A percentile compares a stretch with the other conserved stretches of the same genome.
phyloP scores from a whole-genome alignment of 2,113 vertebrate genomes.

The Sylvicapra grimmia region DNA sequence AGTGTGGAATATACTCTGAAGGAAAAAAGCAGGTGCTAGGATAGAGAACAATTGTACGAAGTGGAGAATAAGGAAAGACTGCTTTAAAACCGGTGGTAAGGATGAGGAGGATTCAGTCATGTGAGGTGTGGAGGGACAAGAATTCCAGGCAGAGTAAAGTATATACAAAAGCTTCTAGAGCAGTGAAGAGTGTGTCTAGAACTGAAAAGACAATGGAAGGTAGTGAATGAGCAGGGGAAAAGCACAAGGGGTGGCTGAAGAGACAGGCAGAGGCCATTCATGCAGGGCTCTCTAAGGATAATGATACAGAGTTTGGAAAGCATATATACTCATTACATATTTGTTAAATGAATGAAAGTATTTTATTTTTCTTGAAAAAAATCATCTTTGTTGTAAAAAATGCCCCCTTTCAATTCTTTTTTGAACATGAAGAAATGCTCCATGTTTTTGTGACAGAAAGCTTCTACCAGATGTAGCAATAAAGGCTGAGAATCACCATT shows the following conservation, averaged over 20 bases:
- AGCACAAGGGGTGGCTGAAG: not conserved
- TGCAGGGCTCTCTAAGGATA: not conserved
- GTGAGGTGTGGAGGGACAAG: not conserved
- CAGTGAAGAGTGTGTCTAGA: not conserved
- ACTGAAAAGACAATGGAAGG: not conserved
- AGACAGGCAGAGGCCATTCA: not conserved
- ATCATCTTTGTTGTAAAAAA: not conserved
- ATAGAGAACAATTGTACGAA: not conserved
- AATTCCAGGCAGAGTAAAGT: not conserved
- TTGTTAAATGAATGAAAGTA: conserved; percentile 1
- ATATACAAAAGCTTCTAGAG: not conserved
- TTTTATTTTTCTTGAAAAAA: conserved; percentile 7
- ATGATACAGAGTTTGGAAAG: not conserved
- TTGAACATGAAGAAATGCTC: not conserved
- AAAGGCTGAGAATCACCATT: not conserved
- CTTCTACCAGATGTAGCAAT: not conserved
- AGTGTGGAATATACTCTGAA: conserved; percentile 13
- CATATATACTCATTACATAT: not conserved
- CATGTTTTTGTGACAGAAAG: not conserved
- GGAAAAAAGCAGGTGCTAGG: not conserved
- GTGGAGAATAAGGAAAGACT: not conserved
- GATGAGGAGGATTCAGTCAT: not conserved
- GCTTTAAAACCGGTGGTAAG: not conserved
- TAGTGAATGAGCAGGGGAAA: not conserved
- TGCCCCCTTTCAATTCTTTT: not conserved